Evolutionary conservation across 2,113 vertebrate species (phyloP).

Genomic region (Periophthalmus modestus): DNA sequence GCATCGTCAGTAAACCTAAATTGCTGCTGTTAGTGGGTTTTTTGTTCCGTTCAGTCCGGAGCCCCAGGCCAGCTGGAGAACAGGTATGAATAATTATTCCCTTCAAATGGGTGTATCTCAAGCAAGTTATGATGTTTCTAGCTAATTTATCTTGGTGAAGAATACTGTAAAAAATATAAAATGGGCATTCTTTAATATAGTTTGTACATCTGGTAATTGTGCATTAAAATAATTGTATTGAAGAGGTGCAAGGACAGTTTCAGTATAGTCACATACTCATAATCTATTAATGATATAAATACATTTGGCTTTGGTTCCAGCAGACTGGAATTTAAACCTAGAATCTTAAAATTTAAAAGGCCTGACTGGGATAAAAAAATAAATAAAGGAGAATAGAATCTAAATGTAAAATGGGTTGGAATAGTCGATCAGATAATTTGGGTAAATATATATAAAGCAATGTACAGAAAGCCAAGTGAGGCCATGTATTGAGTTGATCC

Average conservation of each 20-base stretch:
- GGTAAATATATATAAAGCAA: no score
- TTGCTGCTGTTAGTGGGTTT: background rate
- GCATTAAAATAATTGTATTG: background rate
- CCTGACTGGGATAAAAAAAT: no score
- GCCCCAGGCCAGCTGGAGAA: constrained; percentile 7
- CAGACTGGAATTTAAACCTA: no score
- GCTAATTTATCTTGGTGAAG: background rate
- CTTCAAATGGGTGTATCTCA: background rate
- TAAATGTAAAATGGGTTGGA: no score
- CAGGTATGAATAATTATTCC: background rate
- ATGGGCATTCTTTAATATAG: background rate
- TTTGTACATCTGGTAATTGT: background rate
- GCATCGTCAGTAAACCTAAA: background rate
- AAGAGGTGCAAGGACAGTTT: background rate
- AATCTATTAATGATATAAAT: no score
- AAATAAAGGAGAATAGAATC: no score
- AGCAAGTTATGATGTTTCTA: background rate
- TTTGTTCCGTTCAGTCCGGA: background rate
- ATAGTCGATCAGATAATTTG: no score
- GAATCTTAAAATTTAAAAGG: no score
- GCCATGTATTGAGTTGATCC: no score
- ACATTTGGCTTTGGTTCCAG: no score
- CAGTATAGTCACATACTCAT: background rate
- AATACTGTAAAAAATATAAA: background rate
- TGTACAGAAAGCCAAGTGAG: no score